A percentile compares a stretch with the other conserved stretches of the same genome.
phyloP scores from a whole-genome alignment of 2,888 invertebrate species.

The Odontothrips loti region DNA sequence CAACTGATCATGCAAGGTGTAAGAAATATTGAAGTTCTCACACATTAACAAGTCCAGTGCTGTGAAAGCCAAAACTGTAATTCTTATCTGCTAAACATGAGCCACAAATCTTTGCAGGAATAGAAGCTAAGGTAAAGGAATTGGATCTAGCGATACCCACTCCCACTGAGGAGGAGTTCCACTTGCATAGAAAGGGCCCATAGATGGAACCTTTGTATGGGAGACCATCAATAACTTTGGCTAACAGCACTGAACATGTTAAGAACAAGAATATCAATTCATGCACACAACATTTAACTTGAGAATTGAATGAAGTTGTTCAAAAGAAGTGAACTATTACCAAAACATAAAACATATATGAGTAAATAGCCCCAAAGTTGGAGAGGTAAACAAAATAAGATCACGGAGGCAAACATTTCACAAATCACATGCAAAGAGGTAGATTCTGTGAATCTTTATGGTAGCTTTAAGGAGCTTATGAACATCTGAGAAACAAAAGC shows the following conservation, averaged over 20 bases:
- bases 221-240: too few relatives aligned
- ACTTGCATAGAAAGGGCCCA: too few relatives aligned
- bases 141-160: too few relatives aligned
- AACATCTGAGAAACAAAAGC: not conserved
- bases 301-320: not conserved
- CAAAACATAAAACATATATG: not conserved
- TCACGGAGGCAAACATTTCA: not conserved
- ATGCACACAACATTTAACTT: constrained; percentile 9
- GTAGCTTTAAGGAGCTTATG: not conserved
- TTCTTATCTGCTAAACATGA: too few relatives aligned
- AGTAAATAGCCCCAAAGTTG: not conserved
- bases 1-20: constrained; percentile 11
- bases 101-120: too few relatives aligned
- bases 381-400: constrained; percentile 4
- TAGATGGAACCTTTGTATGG: too few relatives aligned
- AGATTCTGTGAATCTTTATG: not conserved
- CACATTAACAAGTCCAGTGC: not conserved
- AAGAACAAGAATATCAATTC: not conserved
- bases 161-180: too few relatives aligned
- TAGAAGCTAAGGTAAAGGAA: too few relatives aligned
- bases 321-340: not conserved
- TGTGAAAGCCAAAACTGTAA: too few relatives aligned
- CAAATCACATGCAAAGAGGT: constrained; percentile 19
- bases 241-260: not conserved
- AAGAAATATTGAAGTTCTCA: not conserved